Conservation (phyloP, 2,113 vertebrate genomes). For the Muscicapa adusta region DNA sequence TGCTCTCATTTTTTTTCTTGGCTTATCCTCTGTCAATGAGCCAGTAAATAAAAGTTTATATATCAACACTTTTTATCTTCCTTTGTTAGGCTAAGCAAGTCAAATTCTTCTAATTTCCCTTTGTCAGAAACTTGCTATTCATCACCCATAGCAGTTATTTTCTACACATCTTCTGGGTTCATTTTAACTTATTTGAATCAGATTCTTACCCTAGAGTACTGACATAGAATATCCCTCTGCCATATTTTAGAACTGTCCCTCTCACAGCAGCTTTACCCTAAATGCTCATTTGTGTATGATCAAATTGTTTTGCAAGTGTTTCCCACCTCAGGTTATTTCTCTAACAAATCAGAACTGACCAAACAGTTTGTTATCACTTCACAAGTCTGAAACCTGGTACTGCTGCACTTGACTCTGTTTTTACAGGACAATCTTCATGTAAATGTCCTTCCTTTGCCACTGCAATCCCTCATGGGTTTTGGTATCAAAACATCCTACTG, state of each 20-base stretch:
- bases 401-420: background rate
- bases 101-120: background rate
- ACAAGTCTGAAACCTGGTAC: background rate
- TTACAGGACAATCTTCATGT: background rate
- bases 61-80: background rate
- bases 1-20: background rate
- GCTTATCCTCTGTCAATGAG: background rate
- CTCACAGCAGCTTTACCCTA: background rate
- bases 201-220: background rate
- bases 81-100: background rate
- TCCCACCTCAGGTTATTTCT: background rate
- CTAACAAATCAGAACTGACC: background rate
- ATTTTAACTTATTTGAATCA: background rate
- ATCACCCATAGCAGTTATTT: background rate
- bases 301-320: background rate
- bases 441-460: background rate
- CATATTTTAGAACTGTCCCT: background rate
- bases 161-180: background rate
- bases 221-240: background rate
- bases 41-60: background rate
- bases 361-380: background rate
- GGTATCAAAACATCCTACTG: background rate
- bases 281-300: accelerated
- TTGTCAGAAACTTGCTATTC: background rate
- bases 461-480: background rate